These are phyloP conservation scores for Acanthurus leucopareius DNA, from an alignment of 2,797 vertebrate species.

Conservation along the genomic window DNA sequence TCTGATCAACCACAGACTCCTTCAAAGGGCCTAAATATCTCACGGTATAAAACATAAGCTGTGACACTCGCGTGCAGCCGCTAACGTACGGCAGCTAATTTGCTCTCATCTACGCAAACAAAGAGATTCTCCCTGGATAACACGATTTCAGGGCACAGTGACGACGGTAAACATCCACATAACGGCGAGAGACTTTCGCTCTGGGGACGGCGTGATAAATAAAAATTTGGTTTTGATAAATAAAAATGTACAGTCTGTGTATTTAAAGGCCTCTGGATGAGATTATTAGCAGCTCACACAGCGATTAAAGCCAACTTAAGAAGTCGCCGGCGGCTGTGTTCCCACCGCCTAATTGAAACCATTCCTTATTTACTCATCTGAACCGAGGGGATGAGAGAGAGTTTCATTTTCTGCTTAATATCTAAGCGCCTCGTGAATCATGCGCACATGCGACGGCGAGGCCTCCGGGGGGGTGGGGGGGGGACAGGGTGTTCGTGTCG, in stretches of 20 bases:
- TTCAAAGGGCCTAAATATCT: constrained; percentile 37
- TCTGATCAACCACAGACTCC: constrained; percentile 40
- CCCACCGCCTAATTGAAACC: constrained; percentile 82
- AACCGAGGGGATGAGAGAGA: constrained; percentile 66
- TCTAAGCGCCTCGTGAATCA: constrained; percentile 59
- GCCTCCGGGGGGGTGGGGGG: constrained; percentile 64
- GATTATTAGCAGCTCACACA: constrained; percentile 81
- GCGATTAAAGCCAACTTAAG: constrained; percentile 80
- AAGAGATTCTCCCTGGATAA: constrained; percentile 66
- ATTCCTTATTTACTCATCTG: constrained; percentile 85
- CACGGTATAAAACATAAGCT: constrained; percentile 32
- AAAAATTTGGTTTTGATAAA: constrained; percentile 61
- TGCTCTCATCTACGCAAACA: constrained; percentile 65
- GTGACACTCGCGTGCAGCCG: constrained; percentile 40
- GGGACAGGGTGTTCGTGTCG: constrained; percentile 63
- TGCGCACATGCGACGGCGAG: constrained; percentile 15
- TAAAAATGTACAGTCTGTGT: constrained; percentile 66
- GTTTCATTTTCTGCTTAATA: constrained; percentile 72
- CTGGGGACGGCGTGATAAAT: constrained; percentile 61
- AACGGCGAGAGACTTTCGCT: constrained; percentile 50
- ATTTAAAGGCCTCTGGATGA: constrained; percentile 66
- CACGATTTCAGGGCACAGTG: constrained; percentile 50
- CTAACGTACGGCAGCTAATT: constrained; percentile 44
- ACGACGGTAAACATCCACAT: constrained; percentile 65
- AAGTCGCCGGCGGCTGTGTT: constrained; percentile 76